Evolutionary conservation across 1,140 invertebrate species (phyloP).

Genomic region (Leptopilina boulardi): DNA sequence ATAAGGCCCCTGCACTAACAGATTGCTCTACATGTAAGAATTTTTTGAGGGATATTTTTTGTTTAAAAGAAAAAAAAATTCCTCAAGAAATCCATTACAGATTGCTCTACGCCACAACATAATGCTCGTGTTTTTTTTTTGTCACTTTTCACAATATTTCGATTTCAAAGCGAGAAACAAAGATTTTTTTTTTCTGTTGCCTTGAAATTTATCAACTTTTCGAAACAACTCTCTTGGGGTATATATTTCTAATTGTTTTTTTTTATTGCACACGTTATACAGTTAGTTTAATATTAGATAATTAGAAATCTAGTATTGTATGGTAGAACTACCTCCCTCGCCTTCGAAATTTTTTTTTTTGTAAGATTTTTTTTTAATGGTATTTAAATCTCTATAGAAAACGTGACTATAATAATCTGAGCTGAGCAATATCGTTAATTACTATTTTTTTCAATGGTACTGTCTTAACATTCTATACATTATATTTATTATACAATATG

Average conservation of each 20-base stretch:
- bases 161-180: constrained; percentile 20
- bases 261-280: neutral
- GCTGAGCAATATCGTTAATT: constrained; percentile 12
- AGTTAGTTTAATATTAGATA: constrained; percentile 8
- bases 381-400: constrained; percentile 11
- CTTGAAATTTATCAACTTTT: neutral
- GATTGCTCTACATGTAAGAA: constrained; percentile 69
- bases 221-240: neutral
- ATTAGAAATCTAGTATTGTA: neutral
- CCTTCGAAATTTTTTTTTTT: neutral
- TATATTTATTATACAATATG: neutral
- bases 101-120: constrained; percentile 74
- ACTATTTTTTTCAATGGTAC: neutral
- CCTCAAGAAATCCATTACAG: constrained; percentile 52
- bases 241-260: neutral
- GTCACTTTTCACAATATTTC: neutral
- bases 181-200: neutral
- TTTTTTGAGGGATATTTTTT: too few species aligned
- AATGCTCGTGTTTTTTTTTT: constrained; percentile 15
- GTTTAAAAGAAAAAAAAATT: too few species aligned
- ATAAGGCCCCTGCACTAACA: constrained; percentile 77
- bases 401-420: constrained; percentile 13
- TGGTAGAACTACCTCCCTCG: neutral
- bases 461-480: neutral
- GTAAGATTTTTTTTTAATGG: neutral